A percentile compares a stretch with the other conserved stretches of the same genome.
phyloP scores from a whole-genome alignment of 1,140 invertebrate species.

The Ostrea edulis region DNA sequence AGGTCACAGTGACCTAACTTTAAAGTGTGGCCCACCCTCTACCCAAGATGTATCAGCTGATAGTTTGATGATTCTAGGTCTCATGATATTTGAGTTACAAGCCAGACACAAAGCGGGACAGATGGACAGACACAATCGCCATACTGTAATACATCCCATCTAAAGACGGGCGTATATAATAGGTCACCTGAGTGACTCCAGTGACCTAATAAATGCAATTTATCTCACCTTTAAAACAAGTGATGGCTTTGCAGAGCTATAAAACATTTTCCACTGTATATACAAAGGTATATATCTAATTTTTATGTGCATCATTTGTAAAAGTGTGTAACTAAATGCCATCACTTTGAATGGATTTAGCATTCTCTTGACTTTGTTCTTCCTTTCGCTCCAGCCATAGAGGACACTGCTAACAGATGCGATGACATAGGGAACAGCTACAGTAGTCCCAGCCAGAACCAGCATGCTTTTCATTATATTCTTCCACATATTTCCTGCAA shows the following conservation, averaged over 20 bases:
- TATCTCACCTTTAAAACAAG: constrained; percentile 73
- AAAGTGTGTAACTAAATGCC: constrained; percentile 71
- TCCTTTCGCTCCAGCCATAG: constrained; percentile 72
- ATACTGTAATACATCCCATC: no score
- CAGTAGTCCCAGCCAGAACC: constrained; percentile 52
- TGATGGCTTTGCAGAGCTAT: constrained; percentile 64
- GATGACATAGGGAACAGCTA: constrained; percentile 74
- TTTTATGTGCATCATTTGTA: constrained; percentile 67
- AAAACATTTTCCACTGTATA: constrained; percentile 72
- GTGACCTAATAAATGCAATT: no score
- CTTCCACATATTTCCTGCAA: background rate
- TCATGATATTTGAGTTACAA: no score
- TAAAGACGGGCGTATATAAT: no score
- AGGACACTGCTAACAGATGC: constrained; percentile 72
- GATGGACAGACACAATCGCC: no score
- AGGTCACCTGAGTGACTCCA: no score
- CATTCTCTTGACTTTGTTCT: constrained; percentile 65
- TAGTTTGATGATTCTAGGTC: no score
- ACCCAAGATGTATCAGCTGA: no score
- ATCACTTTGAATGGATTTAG: constrained; percentile 76
- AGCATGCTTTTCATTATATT: constrained; percentile 1
- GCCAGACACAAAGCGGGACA: no score
- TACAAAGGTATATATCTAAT: constrained; percentile 69
- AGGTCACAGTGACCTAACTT: no score
- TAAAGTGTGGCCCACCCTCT: no score